Conservation (phyloP, 2,888 invertebrate species). For the Hecatera dysodea region DNA sequence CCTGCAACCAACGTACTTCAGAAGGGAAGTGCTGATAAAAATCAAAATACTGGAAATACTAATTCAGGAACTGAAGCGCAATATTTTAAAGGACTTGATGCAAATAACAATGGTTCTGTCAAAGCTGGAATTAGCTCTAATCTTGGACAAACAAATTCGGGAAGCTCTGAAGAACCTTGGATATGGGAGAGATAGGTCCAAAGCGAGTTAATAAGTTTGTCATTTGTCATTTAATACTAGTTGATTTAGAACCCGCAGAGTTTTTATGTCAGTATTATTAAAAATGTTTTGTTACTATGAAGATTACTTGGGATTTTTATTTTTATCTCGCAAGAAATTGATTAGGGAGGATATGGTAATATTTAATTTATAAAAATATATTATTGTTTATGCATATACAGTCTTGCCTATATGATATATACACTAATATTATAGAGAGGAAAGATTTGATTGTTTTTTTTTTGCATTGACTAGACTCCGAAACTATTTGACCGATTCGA, state of each 20-base stretch:
- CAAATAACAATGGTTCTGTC: neutral
- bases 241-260: neutral
- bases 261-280: slow-evolving; percentile 17
- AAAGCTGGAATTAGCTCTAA: neutral
- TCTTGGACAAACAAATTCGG: neutral
- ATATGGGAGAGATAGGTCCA: slow-evolving; percentile 23
- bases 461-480: too few species aligned
- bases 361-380: too few species aligned
- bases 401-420: too few species aligned
- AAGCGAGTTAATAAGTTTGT: neutral
- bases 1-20: neutral
- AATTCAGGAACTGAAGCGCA: neutral
- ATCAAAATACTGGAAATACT: neutral
- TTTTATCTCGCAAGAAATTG: neutral
- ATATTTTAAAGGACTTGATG: neutral
- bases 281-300: neutral
- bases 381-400: too few species aligned
- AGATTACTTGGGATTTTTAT: neutral
- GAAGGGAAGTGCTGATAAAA: neutral
- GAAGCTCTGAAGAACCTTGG: slow-evolving; percentile 15
- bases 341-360: too few species aligned
- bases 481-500: too few species aligned
- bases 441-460: too few species aligned
- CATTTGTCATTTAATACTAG: neutral
- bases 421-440: too few species aligned